Conservation (phyloP, 2,113 vertebrate genomes). For the Antigone vipio region DNA sequence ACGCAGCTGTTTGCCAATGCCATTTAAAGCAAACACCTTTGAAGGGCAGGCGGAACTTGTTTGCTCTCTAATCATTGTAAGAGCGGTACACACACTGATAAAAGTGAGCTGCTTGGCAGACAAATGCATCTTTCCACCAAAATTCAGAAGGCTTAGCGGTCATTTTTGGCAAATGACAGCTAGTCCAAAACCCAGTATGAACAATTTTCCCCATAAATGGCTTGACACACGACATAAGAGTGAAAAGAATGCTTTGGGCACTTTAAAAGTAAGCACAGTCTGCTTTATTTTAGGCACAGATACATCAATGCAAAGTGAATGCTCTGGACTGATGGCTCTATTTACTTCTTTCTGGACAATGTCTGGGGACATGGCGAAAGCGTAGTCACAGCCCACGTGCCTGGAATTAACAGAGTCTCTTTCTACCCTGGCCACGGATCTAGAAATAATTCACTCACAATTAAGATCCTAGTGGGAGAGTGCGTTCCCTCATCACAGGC, state of each 20-base stretch:
- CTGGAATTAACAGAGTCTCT: neutral
- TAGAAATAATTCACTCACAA: slow-evolving; percentile 25
- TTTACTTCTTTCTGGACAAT: slow-evolving; percentile 9
- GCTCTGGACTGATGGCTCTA: neutral
- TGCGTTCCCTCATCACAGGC: neutral
- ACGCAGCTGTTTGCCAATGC: neutral
- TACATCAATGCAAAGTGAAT: neutral
- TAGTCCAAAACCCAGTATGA: neutral
- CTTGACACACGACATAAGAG: neutral
- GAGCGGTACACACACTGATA: neutral
- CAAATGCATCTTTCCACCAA: neutral
- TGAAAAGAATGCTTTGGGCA: neutral
- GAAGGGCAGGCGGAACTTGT: neutral
- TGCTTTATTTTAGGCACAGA: slow-evolving; percentile 49
- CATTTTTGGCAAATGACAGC: neutral
- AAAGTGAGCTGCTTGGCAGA: neutral
- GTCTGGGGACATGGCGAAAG: neutral
- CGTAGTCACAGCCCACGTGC: neutral
- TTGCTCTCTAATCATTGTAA: neutral
- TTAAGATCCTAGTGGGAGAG: slow-evolving; percentile 4
- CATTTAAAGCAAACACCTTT: neutral
- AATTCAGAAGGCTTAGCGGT: neutral
- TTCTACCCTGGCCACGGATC: neutral
- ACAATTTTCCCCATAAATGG: slow-evolving; percentile 28
- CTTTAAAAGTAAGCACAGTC: neutral